Evolutionary conservation across 2,113 vertebrate genomes (phyloP).

Genomic region (Phyllopteryx taeniolatus): DNA sequence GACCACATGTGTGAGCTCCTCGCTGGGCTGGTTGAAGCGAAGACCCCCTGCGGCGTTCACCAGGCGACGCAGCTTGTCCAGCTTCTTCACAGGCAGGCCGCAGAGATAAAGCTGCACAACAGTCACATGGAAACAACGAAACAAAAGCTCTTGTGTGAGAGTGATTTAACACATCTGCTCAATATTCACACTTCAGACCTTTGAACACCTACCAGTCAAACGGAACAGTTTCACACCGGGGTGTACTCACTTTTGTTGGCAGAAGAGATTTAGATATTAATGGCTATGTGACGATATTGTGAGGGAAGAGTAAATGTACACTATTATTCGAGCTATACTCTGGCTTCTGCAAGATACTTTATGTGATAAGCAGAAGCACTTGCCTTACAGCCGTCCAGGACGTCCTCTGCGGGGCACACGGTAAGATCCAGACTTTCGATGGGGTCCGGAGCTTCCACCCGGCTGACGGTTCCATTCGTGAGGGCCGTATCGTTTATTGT

Average conservation of each 20-base stretch:
- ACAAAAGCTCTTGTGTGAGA: not conserved
- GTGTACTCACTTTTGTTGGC: no score
- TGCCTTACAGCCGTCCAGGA: slow-evolving; percentile 94
- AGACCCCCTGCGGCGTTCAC: slow-evolving; percentile 89
- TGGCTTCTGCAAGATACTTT: not conserved
- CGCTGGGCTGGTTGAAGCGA: slow-evolving; percentile 89
- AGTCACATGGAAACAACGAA: not conserved
- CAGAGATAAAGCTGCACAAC: slow-evolving; percentile 85
- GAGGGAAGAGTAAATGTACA: not conserved
- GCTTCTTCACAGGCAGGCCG: slow-evolving; percentile 83
- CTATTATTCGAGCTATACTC: not conserved
- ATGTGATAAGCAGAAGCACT: slow-evolving; percentile 10
- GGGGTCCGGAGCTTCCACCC: slow-evolving; percentile 78
- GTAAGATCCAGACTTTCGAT: slow-evolving; percentile 83
- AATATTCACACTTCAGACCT: not conserved
- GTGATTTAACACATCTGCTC: not conserved
- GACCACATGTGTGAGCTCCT: slow-evolving; percentile 92
- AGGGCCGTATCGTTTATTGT: slow-evolving; percentile 81
- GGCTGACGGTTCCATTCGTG: slow-evolving; percentile 72
- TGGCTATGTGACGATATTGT: no score
- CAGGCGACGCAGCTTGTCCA: slow-evolving; percentile 88
- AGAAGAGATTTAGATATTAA: no score
- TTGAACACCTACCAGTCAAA: no score
- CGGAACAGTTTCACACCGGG: no score
- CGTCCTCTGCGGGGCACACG: slow-evolving; percentile 81